A percentile compares a stretch with the other conserved stretches of the same genome.
Evolutionary conservation across 2,113 vertebrate species (phyloP).

Genomic region (Clarias gariepinus): DNA sequence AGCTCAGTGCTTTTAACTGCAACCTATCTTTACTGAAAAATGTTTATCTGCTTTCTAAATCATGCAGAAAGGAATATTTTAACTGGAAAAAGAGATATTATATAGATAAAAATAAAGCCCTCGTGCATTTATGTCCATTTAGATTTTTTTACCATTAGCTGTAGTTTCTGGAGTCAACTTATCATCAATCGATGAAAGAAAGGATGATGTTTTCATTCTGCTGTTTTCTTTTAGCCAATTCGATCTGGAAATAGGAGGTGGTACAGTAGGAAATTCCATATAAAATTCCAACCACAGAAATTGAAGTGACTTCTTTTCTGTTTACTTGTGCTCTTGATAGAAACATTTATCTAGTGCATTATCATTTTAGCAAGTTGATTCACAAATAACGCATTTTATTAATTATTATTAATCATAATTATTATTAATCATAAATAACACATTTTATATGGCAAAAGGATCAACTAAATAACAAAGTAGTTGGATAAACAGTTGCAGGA

Average conservation of each 20-base stretch:
- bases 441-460: not conserved
- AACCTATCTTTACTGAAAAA: not conserved
- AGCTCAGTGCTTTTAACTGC: constrained; percentile 16
- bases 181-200: not conserved
- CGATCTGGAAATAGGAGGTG: not conserved
- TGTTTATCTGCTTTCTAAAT: not conserved
- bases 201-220: not conserved
- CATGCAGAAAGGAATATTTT: not conserved
- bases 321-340: not conserved
- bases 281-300: not conserved
- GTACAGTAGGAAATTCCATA: not conserved
- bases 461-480: not conserved
- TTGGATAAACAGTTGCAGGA: not conserved
- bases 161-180: not conserved
- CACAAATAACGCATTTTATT: not conserved
- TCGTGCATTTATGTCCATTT: not conserved
- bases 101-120: not conserved
- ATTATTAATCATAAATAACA: too few relatives aligned
- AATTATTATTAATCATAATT: too few relatives aligned
- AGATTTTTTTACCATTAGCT: not conserved
- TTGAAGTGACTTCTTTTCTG: not conserved
- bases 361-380: not conserved
- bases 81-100: not conserved
- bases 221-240: not conserved
- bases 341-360: not conserved